Evolutionary conservation across 2,797 vertebrate genomes (phyloP).

Genomic region (Melanotaenia parkinsoni): DNA sequence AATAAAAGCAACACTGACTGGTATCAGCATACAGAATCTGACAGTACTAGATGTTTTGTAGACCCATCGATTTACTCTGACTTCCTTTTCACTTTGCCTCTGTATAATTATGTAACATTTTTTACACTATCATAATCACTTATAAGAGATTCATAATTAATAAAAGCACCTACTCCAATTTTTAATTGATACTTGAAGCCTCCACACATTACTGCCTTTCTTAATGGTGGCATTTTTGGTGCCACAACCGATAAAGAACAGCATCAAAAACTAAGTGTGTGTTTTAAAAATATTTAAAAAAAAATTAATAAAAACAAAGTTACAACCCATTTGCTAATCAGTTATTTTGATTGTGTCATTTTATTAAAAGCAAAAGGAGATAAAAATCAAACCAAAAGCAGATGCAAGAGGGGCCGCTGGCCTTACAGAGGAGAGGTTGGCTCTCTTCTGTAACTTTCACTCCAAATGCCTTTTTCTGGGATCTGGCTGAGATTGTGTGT

Average conservation of each 20-base stretch:
- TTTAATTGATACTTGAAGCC: not conserved
- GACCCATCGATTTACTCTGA: not conserved
- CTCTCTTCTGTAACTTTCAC: slow-evolving; percentile 54
- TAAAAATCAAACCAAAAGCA: slow-evolving; percentile 34
- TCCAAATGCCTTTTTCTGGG: slow-evolving; percentile 62
- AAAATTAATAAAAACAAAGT: not conserved
- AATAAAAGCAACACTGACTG: not conserved
- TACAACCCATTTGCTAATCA: not conserved
- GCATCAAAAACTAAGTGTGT: not conserved
- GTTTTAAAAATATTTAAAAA: not conserved
- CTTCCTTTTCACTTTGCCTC: not conserved
- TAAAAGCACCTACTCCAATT: not conserved
- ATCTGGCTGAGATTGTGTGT: slow-evolving; percentile 1
- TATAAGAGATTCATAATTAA: too few relatives aligned
- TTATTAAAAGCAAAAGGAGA: not conserved
- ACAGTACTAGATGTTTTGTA: not conserved
- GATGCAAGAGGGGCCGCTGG: slow-evolving; percentile 64
- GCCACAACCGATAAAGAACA: not conserved
- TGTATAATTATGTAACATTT: not conserved
- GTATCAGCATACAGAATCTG: not conserved
- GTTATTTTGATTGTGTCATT: not conserved
- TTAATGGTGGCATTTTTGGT: not conserved
- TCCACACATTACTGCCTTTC: not conserved
- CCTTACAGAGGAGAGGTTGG: slow-evolving; percentile 61
- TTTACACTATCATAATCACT: not conserved